Evolutionary conservation across 64 coral and sea anemone species (phyloP), one percentile per base, ranked within the genome.

Genomic region (Trachythela sp.): DNA sequence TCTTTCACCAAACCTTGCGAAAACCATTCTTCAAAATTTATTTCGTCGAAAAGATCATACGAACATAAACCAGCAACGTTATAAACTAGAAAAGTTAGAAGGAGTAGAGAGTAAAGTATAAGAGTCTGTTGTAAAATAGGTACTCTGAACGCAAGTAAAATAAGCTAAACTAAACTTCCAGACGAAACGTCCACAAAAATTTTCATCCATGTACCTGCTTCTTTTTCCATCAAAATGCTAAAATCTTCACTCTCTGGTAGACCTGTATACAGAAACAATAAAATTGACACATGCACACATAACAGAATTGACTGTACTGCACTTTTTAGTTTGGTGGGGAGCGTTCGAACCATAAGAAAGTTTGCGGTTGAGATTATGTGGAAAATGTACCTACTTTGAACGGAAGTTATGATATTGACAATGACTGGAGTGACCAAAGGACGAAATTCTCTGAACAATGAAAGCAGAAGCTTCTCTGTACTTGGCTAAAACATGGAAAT

Each of bases 1-100:
- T 99, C 96, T 41, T 77, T 80, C 40, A 83, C 22, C 34, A 99
- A 51, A 15, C 94, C 86, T 34, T 83, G 89, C 13, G 56, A 90
- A 50, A 99, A 99, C 96, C 96, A 99, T 2, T 87, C 43, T 48
- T 99, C 93, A 84, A 99, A 99, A 39, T 99, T 93, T 13, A 99
- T 75, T 38, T 94, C 96, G 84, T 93, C 96, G 86, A 93, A 99
- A 8, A 99, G 91, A 67, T 99, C 86, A 72, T 99, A 99, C 18
- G 96, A 99, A 9, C 93, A 91, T 6, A 99, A 87, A 29, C 96
- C 96, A 85, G 91, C 94, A 0, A 93, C 91, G 67, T 92, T 99
- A 34, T 94, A 99, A 3, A 99, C 96, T 97, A 33, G 33, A 87
- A 85, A 13, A n/a, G n/a, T n/a, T n/a, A n/a, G n/a, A n/a, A n/a